Base-by-base conservation (phyloP, 1,140 invertebrate genomes). In the Aphaenogaster rudis region DNA sequence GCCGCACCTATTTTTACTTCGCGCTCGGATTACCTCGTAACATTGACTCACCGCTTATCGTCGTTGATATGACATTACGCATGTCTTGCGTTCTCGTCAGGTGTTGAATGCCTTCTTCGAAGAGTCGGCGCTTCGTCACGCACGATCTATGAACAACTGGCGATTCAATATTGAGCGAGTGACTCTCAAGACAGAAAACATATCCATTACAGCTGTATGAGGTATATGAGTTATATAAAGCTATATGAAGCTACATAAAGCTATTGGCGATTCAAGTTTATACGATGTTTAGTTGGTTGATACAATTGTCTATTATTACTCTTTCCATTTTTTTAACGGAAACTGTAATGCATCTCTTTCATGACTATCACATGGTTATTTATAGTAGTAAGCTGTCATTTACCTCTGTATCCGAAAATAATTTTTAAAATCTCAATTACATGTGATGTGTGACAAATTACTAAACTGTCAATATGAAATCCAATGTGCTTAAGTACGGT, bases 71-170 rank as follows among this genome's bases (percentile, higher is more conserved):
- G 69, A 48, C 42, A 81, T 81, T 57, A 81, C 63, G 50, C 78
- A n/a, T 59, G 67, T 15, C 6, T 72, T 59, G 66, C 67, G 54
- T 74, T 82, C 80, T 48, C 42, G 42, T 72, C 80, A 84, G 67
- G 69, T 74, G 80, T 74, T 74, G 67, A 61, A 74, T 74, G 54
- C 6, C 39, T 84, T 84, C 28, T 42, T 61, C 57, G 80, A 59
- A 84, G 21, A 81, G 36, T 81, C 36, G 2, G 2, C 11, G 11
- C 15, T n/a, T n/a, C 64, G 36, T 33, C 7, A 13, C 17, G n/a
- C 11, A 11, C 28, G 42, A 28, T 72, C 15, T 17, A 52, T 4
- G 28, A 74, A 21, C 48, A n/a, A 63, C 42, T 45, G 13, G 17
- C 33, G 42, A 64, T 66, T 21, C 15, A 17, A 71, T 15, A 4